phyloP scores from a whole-genome alignment of 2,797 vertebrate genomes.

The Meriones psammophilus region DNA sequence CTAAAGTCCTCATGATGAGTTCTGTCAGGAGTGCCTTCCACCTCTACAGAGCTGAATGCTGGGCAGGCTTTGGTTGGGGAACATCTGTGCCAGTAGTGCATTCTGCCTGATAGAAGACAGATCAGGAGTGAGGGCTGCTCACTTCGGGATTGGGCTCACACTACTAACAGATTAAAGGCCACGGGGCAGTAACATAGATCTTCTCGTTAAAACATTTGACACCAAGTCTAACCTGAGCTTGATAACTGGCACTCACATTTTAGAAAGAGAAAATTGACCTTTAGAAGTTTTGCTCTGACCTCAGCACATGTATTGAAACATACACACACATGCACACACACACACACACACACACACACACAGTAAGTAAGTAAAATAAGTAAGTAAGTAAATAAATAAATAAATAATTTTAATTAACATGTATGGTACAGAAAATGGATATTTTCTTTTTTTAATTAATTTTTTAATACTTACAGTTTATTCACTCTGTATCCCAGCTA shows the following conservation, averaged over 20 bases:
- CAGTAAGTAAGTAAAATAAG: too few relatives aligned
- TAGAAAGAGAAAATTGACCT: not conserved
- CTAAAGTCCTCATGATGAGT: not conserved
- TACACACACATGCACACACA: not conserved
- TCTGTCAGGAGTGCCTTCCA: not conserved
- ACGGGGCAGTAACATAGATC: not conserved
- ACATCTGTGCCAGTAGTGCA: not conserved
- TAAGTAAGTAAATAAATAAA: not conserved
- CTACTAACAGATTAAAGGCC: not conserved
- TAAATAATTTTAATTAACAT: not conserved
- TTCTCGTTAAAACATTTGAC: not conserved
- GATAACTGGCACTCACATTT: not conserved
- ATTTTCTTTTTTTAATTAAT: too few relatives aligned
- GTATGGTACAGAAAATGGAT: not conserved
- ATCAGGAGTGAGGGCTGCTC: not conserved
- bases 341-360: not conserved
- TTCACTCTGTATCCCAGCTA: too few relatives aligned
- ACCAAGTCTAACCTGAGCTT: not conserved
- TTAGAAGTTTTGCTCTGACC: not conserved
- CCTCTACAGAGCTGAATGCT: rapidly evolving
- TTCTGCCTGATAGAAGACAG: not conserved
- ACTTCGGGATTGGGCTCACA: not conserved
- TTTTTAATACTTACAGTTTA: too few relatives aligned
- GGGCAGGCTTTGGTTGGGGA: not conserved
- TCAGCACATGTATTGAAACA: not conserved